A percentile compares a stretch with the other conserved stretches of the same genome.
Conservation (phyloP, 2,797 vertebrate genomes). For the Okamejei kenojei region DNA sequence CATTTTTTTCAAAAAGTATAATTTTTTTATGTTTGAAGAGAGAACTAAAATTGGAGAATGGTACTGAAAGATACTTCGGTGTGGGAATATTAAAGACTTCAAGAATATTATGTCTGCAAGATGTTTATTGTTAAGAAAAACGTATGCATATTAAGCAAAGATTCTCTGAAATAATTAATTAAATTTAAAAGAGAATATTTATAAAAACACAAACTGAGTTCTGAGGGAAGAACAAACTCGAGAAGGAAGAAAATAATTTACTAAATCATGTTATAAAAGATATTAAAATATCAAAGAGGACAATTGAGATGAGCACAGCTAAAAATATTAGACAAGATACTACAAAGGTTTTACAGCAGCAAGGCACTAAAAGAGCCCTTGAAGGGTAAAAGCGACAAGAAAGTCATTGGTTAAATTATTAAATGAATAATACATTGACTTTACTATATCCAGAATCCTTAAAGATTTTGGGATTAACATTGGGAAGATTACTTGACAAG, state of each 20-base stretch:
- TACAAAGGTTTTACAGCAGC: neutral
- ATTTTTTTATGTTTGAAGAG: neutral
- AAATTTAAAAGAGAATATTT: slow-evolving; percentile 6
- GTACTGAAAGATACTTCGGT: neutral
- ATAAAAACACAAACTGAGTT: neutral
- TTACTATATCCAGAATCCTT: neutral
- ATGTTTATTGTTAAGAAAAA: neutral
- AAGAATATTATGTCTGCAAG: neutral
- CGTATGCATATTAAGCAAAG: neutral
- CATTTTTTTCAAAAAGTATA: neutral
- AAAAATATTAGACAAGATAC: neutral
- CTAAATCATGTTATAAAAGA: neutral
- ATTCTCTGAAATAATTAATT: neutral
- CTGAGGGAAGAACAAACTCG: neutral
- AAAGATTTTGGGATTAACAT: neutral
- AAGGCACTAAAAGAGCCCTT: neutral
- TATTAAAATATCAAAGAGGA: slow-evolving; percentile 16
- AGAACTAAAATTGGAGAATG: neutral
- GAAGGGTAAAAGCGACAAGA: neutral
- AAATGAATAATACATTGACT: slow-evolving; percentile 12
- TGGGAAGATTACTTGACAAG: neutral
- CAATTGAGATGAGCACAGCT: neutral
- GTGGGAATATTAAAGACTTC: neutral
- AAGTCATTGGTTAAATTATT: slow-evolving; percentile 4
- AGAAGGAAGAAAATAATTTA: slow-evolving; percentile 10